A percentile compares a stretch with the other conserved stretches of the same genome.
Evolutionary conservation across 1,140 invertebrate species (phyloP).

Genomic region (Brachionus asplanchnoidis): DNA sequence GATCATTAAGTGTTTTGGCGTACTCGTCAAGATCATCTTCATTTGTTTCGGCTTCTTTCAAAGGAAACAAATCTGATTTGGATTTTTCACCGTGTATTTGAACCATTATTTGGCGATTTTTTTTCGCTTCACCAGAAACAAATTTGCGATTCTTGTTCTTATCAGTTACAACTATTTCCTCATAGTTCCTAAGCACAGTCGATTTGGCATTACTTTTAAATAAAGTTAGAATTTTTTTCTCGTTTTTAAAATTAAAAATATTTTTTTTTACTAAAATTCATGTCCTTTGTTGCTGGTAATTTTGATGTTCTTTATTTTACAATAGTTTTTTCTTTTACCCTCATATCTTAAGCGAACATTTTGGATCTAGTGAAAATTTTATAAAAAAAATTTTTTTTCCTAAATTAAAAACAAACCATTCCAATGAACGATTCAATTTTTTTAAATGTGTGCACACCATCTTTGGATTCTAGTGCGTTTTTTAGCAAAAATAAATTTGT

Average conservation of each 20-base stretch:
- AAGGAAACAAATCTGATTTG: slow-evolving; percentile 9
- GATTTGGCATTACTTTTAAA: not conserved
- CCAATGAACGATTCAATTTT: not conserved
- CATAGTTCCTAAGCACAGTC: not conserved
- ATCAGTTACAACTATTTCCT: not conserved
- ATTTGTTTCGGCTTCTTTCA: slow-evolving; percentile 2
- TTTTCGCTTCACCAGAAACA: not conserved
- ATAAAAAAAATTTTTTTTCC: not conserved
- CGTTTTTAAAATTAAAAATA: not conserved
- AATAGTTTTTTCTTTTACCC: not conserved
- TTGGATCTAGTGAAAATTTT: not conserved
- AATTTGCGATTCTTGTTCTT: not conserved
- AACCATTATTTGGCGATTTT: not conserved
- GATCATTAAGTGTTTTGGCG: not conserved
- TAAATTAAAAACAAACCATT: not conserved
- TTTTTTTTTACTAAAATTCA: not conserved
- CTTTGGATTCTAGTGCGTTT: not conserved
- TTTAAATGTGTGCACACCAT: not conserved
- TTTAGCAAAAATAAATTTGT: not conserved
- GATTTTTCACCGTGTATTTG: not conserved
- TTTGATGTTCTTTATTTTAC: slow-evolving; percentile 33
- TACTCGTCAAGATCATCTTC: slow-evolving; percentile 11
- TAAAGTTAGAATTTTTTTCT: not conserved
- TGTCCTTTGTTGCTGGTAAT: slow-evolving; percentile 11
- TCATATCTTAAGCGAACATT: slow-evolving; percentile 9